Conservation (phyloP, 1,140 invertebrate genomes). For the Steinernema khuongi region DNA sequence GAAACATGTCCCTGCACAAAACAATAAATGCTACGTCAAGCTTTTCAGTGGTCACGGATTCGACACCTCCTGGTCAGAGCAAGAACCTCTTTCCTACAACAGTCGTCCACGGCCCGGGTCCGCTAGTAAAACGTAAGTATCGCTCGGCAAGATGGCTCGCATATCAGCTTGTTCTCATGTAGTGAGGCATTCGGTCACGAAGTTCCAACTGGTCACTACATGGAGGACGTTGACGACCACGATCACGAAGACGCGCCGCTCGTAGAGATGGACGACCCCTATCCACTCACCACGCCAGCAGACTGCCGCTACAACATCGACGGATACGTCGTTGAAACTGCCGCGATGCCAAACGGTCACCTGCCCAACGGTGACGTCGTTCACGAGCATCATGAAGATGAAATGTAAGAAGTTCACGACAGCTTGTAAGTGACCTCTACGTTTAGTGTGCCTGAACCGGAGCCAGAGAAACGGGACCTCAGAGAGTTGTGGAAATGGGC, state of each 20-base stretch:
- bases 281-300: not conserved
- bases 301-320: not conserved
- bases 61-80: not conserved
- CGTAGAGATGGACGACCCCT: not conserved
- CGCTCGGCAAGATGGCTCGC: too few species aligned
- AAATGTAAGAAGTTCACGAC: constrained; percentile 9
- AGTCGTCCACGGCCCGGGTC: constrained; percentile 38
- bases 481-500: constrained; percentile 51
- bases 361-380: not conserved
- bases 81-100: constrained; percentile 47
- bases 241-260: constrained; percentile 10
- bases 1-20: not conserved
- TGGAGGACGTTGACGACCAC: constrained; percentile 22
- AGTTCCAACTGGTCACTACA: not conserved
- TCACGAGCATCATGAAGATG: not conserved
- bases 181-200: not conserved
- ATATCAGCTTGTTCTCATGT: too few species aligned
- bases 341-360: constrained; percentile 2
- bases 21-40: too few species aligned
- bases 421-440: not conserved
- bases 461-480: constrained; percentile 26
- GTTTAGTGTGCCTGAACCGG: constrained; percentile 15
- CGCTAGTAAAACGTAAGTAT: constrained; percentile 16
- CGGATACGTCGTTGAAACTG: not conserved
- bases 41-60: constrained; percentile 23